Conservation (phyloP, 2,113 vertebrate species). For the Microcebus lehilahytsara region DNA sequence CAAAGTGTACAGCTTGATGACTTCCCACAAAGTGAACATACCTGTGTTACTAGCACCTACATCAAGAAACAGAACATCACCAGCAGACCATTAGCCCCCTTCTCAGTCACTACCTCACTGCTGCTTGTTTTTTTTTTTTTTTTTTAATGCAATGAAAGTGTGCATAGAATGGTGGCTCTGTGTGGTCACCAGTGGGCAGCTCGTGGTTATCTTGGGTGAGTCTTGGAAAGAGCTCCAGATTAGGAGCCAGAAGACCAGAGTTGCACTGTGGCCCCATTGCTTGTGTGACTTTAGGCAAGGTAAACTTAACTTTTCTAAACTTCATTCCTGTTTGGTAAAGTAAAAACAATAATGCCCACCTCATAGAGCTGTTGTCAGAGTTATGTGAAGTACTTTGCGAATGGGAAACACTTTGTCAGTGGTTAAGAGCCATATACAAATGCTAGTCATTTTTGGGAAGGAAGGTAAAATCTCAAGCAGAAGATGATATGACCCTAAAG, state of each 20-base stretch:
- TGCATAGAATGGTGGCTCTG: neutral
- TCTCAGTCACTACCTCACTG: neutral
- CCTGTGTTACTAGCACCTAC: neutral
- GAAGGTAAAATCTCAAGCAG: neutral
- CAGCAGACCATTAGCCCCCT: neutral
- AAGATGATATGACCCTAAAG: neutral
- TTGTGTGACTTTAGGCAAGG: neutral
- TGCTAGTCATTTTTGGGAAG: neutral
- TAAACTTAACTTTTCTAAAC: conserved; percentile 21
- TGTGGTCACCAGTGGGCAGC: neutral
- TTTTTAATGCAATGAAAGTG: neutral
- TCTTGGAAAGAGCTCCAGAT: neutral
- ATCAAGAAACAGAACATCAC: neutral
- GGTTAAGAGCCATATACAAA: neutral
- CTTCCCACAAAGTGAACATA: neutral
- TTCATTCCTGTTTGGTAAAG: conserved; percentile 41
- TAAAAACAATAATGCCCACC: conserved; percentile 1
- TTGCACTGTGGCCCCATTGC: neutral
- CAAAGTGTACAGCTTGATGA: neutral
- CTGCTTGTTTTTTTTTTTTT: neutral
- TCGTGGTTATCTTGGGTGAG: neutral
- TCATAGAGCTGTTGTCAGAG: neutral
- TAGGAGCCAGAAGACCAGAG: neutral
- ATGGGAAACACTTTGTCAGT: neutral
- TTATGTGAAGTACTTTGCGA: neutral